Evolutionary conservation across 2,888 invertebrate genomes (phyloP).

Genomic region (Sinodicranocentrus sp.): DNA sequence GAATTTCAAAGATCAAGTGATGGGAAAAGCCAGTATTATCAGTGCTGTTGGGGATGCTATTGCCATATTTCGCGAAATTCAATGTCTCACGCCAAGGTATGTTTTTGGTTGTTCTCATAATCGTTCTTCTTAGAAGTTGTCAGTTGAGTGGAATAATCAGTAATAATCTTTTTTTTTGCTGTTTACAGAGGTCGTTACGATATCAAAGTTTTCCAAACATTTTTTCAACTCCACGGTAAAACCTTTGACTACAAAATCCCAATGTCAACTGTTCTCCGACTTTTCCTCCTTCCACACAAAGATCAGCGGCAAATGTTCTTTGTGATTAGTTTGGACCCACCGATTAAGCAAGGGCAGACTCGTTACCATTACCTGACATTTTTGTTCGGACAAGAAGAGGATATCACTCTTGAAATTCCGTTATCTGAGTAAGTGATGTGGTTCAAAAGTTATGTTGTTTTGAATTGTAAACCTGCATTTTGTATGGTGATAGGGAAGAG

Average conservation of each 20-base stretch:
- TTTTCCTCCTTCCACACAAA: conserved; percentile 97
- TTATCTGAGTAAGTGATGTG: conserved; percentile 89
- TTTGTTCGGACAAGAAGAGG: conserved; percentile 96
- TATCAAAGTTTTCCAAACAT: conserved; percentile 94
- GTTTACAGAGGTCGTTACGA: conserved; percentile 96
- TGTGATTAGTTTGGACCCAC: conserved; percentile 98
- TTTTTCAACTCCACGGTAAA: conserved; percentile 97
- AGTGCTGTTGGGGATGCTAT: conserved; percentile 99
- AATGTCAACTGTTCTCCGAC: conserved; percentile 94
- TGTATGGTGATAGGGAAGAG: conserved; percentile 84
- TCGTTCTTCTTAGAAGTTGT: background rate
- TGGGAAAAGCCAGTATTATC: conserved; percentile 98
- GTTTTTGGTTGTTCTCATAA: background rate
- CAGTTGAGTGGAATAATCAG: background rate
- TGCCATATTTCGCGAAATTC: conserved; percentile 96
- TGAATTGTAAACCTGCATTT: background rate
- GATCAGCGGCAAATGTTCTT: conserved; percentile 99
- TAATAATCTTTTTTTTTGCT: conserved; percentile 78
- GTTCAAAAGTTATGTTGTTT: conserved; percentile 11
- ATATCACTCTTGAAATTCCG: conserved; percentile 91
- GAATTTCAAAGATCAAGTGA: conserved; percentile 97
- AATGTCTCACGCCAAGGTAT: conserved; percentile 98
- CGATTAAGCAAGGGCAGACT: conserved; percentile 99
- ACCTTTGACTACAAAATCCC: conserved; percentile 99
- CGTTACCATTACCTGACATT: conserved; percentile 97